Evolutionary conservation across 2,113 vertebrate species (phyloP), one percentile per base, ranked within the genome.

Genomic region (Zosterops lateralis): DNA sequence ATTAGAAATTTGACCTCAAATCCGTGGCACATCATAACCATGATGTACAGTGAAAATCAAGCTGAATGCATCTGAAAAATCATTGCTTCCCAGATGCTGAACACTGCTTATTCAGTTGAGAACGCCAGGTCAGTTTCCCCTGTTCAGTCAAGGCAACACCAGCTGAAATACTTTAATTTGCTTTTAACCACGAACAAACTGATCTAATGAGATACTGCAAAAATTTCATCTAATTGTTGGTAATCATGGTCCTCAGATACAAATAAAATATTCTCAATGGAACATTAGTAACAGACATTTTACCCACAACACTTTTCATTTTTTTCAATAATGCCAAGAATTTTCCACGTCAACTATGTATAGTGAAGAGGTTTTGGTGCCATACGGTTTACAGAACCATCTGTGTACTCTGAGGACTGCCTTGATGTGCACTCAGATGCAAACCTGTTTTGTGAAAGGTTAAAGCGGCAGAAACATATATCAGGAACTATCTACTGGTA

Each of bases 351-450:
- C 92, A 97, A 8, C 85, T 92, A 42, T 3, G 6, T 40, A 78
- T 4, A 34, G 5, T 53, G 93, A 90, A 86, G 66, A 73, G 45
- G 70, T 93, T 94, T 97, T 58, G 45, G 89, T 93, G 96, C 95
- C 98, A 98, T 98, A 97, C 78, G 68, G 91, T 97, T 96, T 96
- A 84, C 89, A 96, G 96, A 96, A 97, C 97, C 97, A 98, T 98
- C 98, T 98, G 98, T 93, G 76, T 97, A 96, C 97, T 98, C 97
- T 58, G 79, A 97, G 96, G 97, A 97, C 92, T 84, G 89, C 89
- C 95, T 96, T 92, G 92, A 96, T 92, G 89, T 93, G 96, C 96
- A 93, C 84, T 95, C 75, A 97, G 96, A 97, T 97, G 95, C 94
- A 98, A 98, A 97, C 95, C 95, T 97, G 92, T 96, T 97, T 98